These are phyloP conservation scores for Nomada fabriciana DNA, from an alignment of 2,888 invertebrate genomes.

Conservation along the genomic window DNA sequence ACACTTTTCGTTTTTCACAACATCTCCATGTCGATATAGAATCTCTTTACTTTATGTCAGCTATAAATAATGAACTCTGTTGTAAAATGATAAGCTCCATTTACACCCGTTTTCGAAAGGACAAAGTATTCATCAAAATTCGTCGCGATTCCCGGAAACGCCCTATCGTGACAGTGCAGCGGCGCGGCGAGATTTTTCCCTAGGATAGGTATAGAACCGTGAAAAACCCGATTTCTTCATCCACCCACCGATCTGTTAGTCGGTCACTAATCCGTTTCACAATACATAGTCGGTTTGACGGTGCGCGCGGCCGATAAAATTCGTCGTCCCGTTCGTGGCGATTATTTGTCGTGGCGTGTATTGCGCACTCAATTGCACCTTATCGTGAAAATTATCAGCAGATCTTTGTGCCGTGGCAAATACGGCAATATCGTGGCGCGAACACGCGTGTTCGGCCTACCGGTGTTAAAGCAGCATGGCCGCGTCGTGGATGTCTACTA, in stretches of 20 bases:
- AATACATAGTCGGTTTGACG: conserved; percentile 60
- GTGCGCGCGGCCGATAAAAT: conserved; percentile 69
- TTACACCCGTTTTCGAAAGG: neutral
- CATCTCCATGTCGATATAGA: too few species aligned
- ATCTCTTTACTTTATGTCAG: too few species aligned
- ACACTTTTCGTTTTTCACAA: too few species aligned
- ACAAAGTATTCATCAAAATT: conserved; percentile 1
- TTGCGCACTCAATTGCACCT: conserved; percentile 79
- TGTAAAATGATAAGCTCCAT: too few species aligned
- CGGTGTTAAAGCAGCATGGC: conserved; percentile 74
- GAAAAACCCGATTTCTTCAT: conserved; percentile 61
- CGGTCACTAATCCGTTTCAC: conserved; percentile 76
- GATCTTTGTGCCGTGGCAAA: conserved; percentile 83
- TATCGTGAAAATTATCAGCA: conserved; percentile 82
- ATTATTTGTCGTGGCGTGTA: conserved; percentile 70
- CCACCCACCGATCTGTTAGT: conserved; percentile 62
- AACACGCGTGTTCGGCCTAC: conserved; percentile 63
- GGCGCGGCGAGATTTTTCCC: conserved; percentile 50
- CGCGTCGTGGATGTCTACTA: conserved; percentile 64
- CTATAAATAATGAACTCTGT: too few species aligned
- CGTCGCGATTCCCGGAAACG: conserved; percentile 16
- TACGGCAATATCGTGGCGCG: conserved; percentile 76
- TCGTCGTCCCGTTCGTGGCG: conserved; percentile 66
- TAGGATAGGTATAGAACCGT: conserved; percentile 44
- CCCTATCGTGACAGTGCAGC: conserved; percentile 20